A percentile compares a stretch with the other conserved stretches of the same genome.
Conservation (phyloP, 2,797 vertebrate genomes). For the Pipistrellus pipistrellus region DNA sequence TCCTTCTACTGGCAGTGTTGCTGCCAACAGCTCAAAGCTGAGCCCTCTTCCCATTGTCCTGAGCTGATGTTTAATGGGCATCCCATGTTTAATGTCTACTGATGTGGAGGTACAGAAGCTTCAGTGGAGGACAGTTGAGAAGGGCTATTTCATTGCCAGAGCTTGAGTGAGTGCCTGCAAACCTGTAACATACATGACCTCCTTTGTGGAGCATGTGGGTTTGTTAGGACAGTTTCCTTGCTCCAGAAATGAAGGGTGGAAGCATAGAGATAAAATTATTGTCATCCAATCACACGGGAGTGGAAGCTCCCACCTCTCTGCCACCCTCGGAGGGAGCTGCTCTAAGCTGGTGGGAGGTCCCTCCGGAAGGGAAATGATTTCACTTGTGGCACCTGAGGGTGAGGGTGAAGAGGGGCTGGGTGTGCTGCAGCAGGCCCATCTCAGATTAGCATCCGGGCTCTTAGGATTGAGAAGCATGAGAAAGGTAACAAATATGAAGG, state of each 20-base stretch:
- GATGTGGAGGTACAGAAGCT: neutral
- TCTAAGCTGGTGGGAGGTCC: slow-evolving; percentile 37
- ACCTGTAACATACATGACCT: neutral
- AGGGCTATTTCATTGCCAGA: neutral
- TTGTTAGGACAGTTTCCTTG: neutral
- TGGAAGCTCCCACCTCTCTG: neutral
- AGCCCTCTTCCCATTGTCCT: neutral
- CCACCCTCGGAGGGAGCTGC: neutral
- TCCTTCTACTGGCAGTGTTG: neutral
- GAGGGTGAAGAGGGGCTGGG: neutral
- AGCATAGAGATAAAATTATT: neutral
- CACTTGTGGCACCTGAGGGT: neutral
- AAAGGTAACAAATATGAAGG: neutral
- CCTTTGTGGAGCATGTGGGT: neutral
- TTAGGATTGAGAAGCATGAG: slow-evolving; percentile 23
- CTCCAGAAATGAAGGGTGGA: slow-evolving; percentile 11
- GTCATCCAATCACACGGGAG: neutral
- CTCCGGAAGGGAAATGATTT: neutral
- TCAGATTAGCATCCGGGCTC: slow-evolving; percentile 33
- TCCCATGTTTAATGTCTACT: neutral
- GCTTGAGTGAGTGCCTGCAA: neutral
- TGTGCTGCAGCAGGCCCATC: neutral
- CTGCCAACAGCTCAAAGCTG: neutral
- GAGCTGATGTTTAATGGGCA: neutral
- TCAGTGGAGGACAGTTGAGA: neutral